Evolutionary conservation across 2,797 vertebrate genomes (phyloP).

Genomic region (Rhinoraja longicauda): DNA sequence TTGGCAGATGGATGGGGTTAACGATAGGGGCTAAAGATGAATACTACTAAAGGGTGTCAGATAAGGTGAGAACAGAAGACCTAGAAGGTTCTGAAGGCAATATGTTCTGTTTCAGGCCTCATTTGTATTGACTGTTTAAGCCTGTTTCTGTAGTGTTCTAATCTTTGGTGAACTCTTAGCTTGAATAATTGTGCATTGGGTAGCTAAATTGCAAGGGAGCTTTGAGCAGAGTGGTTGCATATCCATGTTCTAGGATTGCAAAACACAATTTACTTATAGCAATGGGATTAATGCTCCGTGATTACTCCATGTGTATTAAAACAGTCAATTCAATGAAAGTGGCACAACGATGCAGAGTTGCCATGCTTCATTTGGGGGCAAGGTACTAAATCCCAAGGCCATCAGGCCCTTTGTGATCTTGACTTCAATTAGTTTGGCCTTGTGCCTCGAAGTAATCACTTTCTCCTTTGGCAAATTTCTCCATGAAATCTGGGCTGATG

Average conservation of each 20-base stretch:
- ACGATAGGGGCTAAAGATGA: no score
- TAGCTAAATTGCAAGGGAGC: not conserved
- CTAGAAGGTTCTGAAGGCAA: not conserved
- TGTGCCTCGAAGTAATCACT: not conserved
- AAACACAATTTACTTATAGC: not conserved
- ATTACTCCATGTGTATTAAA: not conserved
- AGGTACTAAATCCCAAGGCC: no score
- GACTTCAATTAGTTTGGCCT: not conserved
- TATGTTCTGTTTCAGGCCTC: not conserved
- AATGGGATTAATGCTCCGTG: not conserved
- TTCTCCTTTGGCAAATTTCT: not conserved
- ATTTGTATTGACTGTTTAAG: not conserved
- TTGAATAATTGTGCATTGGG: not conserved
- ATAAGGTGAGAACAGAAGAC: no score
- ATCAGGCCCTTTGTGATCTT: not conserved
- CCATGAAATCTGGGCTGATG: not conserved
- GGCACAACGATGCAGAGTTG: not conserved
- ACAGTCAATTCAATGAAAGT: not conserved
- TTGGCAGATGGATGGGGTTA: no score
- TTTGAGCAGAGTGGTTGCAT: not conserved
- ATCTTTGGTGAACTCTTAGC: not conserved
- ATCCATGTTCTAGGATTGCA: not conserved
- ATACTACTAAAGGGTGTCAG: no score
- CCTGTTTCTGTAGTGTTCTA: not conserved
- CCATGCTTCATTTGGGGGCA: not conserved